Evolutionary conservation across 1,140 invertebrate species (phyloP).

Genomic region (Pachypeltis micranthus): DNA sequence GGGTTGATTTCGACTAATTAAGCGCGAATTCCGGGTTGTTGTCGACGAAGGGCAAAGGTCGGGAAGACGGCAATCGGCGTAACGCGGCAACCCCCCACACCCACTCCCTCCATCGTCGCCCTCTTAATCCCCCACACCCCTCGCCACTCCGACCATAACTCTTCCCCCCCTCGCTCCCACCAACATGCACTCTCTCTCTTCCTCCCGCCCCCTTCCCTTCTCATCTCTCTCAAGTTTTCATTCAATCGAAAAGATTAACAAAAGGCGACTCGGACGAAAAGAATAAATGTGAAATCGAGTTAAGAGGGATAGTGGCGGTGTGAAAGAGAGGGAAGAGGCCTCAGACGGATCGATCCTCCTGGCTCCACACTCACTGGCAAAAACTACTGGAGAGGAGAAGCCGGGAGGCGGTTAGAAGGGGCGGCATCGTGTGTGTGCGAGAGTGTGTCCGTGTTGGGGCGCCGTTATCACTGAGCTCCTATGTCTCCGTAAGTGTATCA

Average conservation of each 20-base stretch:
- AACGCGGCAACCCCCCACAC: too few species aligned
- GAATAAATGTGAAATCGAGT: slow-evolving; percentile 28
- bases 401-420: slow-evolving; percentile 19
- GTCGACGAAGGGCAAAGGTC: too few species aligned
- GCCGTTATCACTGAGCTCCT: neutral
- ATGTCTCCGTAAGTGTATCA: slow-evolving; percentile 6
- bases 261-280: neutral
- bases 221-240: slow-evolving; percentile 16
- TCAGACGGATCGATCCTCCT: slow-evolving; percentile 14
- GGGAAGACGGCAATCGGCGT: too few species aligned
- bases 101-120: too few species aligned
- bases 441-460: too few species aligned
- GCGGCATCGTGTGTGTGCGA: too few species aligned
- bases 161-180: too few species aligned
- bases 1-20: too few species aligned
- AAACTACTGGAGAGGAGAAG: slow-evolving; percentile 18
- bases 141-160: too few species aligned
- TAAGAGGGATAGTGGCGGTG: slow-evolving; percentile 19
- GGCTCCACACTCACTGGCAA: slow-evolving; percentile 19
- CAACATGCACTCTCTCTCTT: slow-evolving; percentile 18
- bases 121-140: too few species aligned
- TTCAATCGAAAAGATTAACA: neutral
- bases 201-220: slow-evolving; percentile 21
- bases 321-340: slow-evolving; percentile 19
- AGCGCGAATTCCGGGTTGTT: too few species aligned